phyloP scores from a whole-genome alignment of 2,797 vertebrate species.

The Diplodus puntazzo region DNA sequence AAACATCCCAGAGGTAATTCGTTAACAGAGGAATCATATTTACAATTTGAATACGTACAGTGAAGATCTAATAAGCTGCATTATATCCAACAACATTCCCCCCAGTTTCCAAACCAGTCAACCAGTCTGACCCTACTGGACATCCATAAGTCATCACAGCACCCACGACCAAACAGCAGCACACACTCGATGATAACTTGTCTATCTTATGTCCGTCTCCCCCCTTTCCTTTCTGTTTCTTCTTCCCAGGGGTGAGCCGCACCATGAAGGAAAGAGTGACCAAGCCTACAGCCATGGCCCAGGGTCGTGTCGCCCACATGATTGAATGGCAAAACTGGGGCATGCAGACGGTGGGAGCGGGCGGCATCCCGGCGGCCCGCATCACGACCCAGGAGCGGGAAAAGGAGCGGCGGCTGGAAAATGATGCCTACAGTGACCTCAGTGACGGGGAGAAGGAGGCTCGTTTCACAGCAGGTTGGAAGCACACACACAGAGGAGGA shows the following conservation, averaged over 20 bases:
- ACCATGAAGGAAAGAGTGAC: constrained; percentile 99
- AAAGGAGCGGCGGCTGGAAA: constrained; percentile 87
- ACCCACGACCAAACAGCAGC: constrained; percentile 24
- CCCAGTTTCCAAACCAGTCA: constrained; percentile 20
- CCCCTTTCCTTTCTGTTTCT: constrained; percentile 25
- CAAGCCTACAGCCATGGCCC: constrained; percentile 97
- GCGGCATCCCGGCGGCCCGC: constrained; percentile 84
- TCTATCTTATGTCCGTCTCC: constrained; percentile 31
- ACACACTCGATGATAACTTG: constrained; percentile 41
- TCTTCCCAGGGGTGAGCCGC: constrained; percentile 89
- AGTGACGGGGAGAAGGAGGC: constrained; percentile 99
- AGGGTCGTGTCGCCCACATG: constrained; percentile 98
- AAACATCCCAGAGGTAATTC: constrained; percentile 8
- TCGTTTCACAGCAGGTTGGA: constrained; percentile 94
- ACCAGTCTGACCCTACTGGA: constrained; percentile 45
- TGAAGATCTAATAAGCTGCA: neutral
- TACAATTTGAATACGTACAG: neutral
- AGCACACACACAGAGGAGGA: neutral
- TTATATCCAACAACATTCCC: neutral
- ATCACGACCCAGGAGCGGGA: constrained; percentile 89
- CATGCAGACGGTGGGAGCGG: constrained; percentile 90
- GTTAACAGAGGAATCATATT: neutral
- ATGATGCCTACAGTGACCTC: constrained; percentile 96
- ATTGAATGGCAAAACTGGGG: constrained; percentile 99
- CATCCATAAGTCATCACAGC: constrained; percentile 42